Conservation (phyloP, 1,140 invertebrate species). For the Drosophila sulfurigaster region DNA sequence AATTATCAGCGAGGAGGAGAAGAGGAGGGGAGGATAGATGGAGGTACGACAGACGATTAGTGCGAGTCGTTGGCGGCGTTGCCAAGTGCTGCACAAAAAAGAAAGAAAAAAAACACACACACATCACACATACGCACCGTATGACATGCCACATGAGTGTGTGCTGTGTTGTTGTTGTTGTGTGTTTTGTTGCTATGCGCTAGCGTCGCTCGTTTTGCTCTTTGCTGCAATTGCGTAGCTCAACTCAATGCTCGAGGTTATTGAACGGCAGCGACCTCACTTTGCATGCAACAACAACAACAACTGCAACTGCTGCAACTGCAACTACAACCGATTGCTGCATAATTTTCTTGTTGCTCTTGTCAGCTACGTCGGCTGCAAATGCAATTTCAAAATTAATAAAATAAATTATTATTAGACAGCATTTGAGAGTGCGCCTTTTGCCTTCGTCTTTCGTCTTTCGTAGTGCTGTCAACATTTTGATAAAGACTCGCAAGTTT, state of each 20-base stretch:
- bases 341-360: slow-evolving; percentile 74
- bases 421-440: slow-evolving; percentile 17
- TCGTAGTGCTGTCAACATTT: slow-evolving; percentile 54
- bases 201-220: slow-evolving; percentile 35
- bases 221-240: slow-evolving; percentile 74
- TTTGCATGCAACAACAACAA: slow-evolving; percentile 63
- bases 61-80: slow-evolving; percentile 45
- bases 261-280: slow-evolving; percentile 84
- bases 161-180: slow-evolving; percentile 44
- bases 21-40: not conserved
- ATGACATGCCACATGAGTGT: slow-evolving; percentile 62
- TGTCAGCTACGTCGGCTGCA: slow-evolving; percentile 44
- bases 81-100: slow-evolving; percentile 37
- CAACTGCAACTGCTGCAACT: slow-evolving; percentile 15
- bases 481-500: slow-evolving; percentile 62
- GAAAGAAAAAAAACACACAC: not conserved
- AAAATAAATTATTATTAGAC: slow-evolving; percentile 82
- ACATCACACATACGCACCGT: slow-evolving; percentile 9
- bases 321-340: slow-evolving; percentile 53
- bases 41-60: slow-evolving; percentile 37
- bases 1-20: slow-evolving; percentile 26
- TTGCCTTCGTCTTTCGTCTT: slow-evolving; percentile 21
- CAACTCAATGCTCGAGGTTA: slow-evolving; percentile 77
- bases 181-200: slow-evolving; percentile 53
- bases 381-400: slow-evolving; percentile 79